Conservation (phyloP, 1,140 invertebrate species). For the Hesperophylax magnus region DNA sequence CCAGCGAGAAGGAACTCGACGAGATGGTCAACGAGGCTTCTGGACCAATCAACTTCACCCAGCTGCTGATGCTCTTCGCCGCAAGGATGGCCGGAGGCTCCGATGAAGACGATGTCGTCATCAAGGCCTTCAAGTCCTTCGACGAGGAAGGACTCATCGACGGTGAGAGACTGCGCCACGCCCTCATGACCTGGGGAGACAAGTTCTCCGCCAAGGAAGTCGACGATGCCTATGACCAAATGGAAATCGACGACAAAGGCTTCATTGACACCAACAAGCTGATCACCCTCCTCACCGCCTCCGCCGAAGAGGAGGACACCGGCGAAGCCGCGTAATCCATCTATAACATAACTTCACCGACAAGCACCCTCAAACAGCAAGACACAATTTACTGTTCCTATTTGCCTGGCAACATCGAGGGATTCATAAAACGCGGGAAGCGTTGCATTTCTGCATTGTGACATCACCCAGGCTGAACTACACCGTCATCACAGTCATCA, state of each 20-base stretch:
- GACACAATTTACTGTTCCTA: not conserved
- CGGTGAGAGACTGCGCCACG: conserved; percentile 92
- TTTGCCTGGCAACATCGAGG: conserved; percentile 35
- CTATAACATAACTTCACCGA: conserved; percentile 31
- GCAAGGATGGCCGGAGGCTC: conserved; percentile 85
- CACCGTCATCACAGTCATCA: conserved; percentile 4
- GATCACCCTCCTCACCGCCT: conserved; percentile 89
- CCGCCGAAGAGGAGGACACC: conserved; percentile 81
- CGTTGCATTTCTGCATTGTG: conserved; percentile 24
- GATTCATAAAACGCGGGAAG: conserved; percentile 28
- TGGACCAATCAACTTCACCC: conserved; percentile 96
- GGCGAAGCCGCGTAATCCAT: conserved; percentile 74
- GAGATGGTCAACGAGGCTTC: conserved; percentile 92
- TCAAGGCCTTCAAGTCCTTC: conserved; percentile 96
- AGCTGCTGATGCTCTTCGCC: conserved; percentile 93
- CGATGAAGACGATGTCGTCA: conserved; percentile 95
- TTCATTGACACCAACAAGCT: conserved; percentile 93
- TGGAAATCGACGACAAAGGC: conserved; percentile 94
- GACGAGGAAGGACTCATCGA: conserved; percentile 92
- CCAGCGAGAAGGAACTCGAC: conserved; percentile 91
- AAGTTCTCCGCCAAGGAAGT: conserved; percentile 95
- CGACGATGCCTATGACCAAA: conserved; percentile 95
- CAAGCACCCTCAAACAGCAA: conserved; percentile 24
- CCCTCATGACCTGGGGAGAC: conserved; percentile 96
- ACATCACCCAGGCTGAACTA: conserved; percentile 10